phyloP scores from a whole-genome alignment of 2,113 vertebrate genomes.

The Carettochelys insculpta region DNA sequence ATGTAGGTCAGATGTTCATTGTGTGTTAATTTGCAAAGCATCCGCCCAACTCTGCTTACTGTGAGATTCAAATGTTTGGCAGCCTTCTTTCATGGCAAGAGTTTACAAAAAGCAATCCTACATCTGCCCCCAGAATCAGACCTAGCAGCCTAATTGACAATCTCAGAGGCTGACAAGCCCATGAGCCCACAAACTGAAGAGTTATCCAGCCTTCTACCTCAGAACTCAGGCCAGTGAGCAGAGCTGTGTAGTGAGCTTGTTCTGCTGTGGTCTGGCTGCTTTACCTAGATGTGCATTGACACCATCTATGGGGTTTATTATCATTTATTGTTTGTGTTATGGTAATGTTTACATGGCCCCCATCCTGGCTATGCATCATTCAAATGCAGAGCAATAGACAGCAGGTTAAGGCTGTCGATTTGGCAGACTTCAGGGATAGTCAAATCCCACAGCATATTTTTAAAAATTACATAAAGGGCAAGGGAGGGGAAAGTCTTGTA shows the following conservation, averaged over 20 bases:
- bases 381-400: background rate
- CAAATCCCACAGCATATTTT: background rate
- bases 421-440: background rate
- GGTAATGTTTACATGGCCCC: background rate
- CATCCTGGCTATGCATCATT: background rate
- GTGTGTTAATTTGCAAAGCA: background rate
- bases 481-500: background rate
- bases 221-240: background rate
- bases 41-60: background rate
- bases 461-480: accelerated
- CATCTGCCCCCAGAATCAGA: slow-evolving; percentile 1
- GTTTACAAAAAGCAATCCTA: slow-evolving; percentile 43
- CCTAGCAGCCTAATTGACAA: slow-evolving; percentile 18
- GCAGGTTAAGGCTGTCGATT: background rate
- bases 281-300: background rate
- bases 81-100: slow-evolving; percentile 35
- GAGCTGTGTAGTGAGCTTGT: background rate
- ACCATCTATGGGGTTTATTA: background rate
- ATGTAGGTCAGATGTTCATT: slow-evolving; percentile 9
- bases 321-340: background rate
- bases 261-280: background rate
- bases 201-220: background rate
- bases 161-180: slow-evolving; percentile 18
- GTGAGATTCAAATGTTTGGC: background rate
- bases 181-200: background rate